Conservation (phyloP, 2,797 vertebrate genomes). For the Melopsittacus undulatus region DNA sequence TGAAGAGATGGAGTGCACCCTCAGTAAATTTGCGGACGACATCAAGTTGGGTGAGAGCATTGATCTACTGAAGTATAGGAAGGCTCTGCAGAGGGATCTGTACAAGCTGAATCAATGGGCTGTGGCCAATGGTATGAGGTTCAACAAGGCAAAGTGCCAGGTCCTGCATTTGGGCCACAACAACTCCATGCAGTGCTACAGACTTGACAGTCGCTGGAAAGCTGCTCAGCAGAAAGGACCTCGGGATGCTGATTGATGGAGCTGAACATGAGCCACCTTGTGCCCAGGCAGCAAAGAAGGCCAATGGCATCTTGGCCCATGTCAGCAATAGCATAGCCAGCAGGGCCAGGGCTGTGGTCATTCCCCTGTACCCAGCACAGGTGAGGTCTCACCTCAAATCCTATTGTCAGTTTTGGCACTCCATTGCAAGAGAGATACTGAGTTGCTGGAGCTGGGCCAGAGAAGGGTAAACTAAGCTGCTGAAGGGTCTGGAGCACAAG, state of each 20-base stretch:
- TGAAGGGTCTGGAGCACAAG: neutral
- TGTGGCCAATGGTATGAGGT: neutral
- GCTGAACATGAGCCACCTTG: neutral
- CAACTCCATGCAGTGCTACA: neutral
- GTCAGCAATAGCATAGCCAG: neutral
- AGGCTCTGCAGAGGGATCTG: neutral
- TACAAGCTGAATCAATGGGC: neutral
- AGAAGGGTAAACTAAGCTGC: neutral
- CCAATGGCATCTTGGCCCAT: neutral
- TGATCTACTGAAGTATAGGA: neutral
- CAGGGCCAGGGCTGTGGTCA: neutral
- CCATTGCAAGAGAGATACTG: neutral
- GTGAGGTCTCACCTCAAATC: neutral
- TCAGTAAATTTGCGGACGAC: neutral
- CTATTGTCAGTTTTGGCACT: neutral
- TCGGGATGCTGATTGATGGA: neutral
- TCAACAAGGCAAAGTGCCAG: neutral
- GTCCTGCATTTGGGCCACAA: neutral
- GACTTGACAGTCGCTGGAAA: neutral
- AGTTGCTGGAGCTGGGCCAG: neutral
- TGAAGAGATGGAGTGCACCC: neutral
- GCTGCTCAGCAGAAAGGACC: neutral
- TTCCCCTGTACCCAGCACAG: neutral
- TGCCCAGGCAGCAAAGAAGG: neutral
- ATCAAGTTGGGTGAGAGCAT: neutral